These are phyloP conservation scores for Heliconius ismenius DNA, from an alignment of 2,888 invertebrate species.

Conservation along the genomic window DNA sequence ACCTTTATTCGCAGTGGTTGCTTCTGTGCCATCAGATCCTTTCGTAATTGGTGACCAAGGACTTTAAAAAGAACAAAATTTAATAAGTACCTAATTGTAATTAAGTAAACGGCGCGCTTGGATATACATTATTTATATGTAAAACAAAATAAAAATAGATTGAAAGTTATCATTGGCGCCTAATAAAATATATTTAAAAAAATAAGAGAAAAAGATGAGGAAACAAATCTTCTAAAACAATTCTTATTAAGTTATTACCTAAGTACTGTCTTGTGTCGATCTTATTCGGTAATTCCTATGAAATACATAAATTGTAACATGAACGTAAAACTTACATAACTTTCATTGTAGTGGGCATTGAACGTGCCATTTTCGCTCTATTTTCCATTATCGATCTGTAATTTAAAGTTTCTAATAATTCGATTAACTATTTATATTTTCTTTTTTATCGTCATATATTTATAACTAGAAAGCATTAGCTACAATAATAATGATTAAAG, in stretches of 20 bases:
- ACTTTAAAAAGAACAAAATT: slow-evolving; percentile 6
- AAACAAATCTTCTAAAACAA: too few species aligned
- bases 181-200: too few species aligned
- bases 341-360: slow-evolving; percentile 46
- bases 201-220: too few species aligned
- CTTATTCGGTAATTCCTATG: too few species aligned
- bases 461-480: too few species aligned
- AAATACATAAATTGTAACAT: not conserved
- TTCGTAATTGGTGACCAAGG: slow-evolving; percentile 22
- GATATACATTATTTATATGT: too few species aligned
- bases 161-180: too few species aligned
- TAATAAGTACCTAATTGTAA: not conserved
- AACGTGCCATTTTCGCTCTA: slow-evolving; percentile 49
- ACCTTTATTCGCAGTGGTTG: not conserved
- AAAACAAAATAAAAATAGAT: too few species aligned
- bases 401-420: slow-evolving; percentile 20
- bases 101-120: not conserved
- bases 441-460: not conserved
- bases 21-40: not conserved
- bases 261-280: too few species aligned
- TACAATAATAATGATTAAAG: too few species aligned
- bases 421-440: not conserved
- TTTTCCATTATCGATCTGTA: slow-evolving; percentile 51
- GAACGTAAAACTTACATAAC: slow-evolving; percentile 46
- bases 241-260: too few species aligned